These are phyloP conservation scores for Noctua comes DNA, from an alignment of 2,888 invertebrate species.

Conservation along the genomic window DNA sequence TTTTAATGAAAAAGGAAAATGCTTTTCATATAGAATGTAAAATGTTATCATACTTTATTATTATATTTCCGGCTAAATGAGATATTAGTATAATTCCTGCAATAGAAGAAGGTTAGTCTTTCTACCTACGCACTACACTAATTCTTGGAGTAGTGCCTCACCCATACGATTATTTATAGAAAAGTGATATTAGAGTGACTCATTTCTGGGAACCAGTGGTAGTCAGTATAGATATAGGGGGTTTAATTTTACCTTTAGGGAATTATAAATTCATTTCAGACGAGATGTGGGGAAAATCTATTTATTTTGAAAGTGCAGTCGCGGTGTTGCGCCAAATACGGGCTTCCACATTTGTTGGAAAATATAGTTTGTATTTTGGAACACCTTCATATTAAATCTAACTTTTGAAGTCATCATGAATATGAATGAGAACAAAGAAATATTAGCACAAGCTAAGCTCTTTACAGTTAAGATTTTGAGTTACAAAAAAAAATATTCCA, in stretches of 20 bases:
- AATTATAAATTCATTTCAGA: constrained; percentile 67
- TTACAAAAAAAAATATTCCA: neutral
- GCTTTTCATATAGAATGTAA: neutral
- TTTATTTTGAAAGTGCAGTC: constrained; percentile 58
- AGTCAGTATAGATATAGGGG: constrained; percentile 37
- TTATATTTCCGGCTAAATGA: neutral
- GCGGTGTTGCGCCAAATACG: constrained; percentile 18
- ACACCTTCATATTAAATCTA: neutral
- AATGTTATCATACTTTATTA: neutral
- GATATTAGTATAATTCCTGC: neutral
- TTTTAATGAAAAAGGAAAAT: neutral
- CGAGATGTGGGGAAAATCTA: constrained; percentile 46
- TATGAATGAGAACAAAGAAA: neutral
- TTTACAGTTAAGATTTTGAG: neutral
- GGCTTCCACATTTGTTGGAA: constrained; percentile 1
- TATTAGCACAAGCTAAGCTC: neutral
- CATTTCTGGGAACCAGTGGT: constrained; percentile 35
- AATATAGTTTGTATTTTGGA: neutral
- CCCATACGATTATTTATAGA: neutral
- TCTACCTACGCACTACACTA: neutral
- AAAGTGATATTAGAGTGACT: constrained; percentile 32
- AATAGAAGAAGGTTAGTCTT: neutral
- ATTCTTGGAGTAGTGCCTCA: neutral
- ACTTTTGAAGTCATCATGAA: neutral
- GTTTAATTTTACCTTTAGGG: constrained; percentile 62